phyloP scores from a whole-genome alignment of 2,888 invertebrate species.

The Biston stratarius region DNA sequence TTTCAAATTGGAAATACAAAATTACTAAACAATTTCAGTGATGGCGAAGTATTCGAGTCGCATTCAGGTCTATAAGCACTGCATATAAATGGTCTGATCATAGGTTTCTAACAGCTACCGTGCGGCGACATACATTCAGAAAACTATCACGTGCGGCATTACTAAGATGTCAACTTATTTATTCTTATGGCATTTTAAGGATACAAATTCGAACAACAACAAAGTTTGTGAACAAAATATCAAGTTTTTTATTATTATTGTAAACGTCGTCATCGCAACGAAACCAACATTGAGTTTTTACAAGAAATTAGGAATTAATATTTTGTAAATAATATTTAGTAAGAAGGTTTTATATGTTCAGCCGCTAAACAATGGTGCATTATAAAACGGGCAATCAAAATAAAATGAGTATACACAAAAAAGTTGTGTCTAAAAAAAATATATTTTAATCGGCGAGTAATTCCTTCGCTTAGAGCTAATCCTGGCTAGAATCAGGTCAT shows the following conservation, averaged over 20 bases:
- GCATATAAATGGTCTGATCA: slow-evolving; percentile 76
- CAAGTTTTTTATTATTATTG: slow-evolving; percentile 17
- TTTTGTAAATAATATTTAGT: too few relatives aligned
- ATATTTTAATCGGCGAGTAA: too few relatives aligned
- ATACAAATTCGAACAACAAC: slow-evolving; percentile 46
- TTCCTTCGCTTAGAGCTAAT: too few relatives aligned
- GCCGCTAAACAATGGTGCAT: too few relatives aligned
- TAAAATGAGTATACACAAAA: too few relatives aligned
- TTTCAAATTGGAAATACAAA: slow-evolving; percentile 43
- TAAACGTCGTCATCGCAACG: background rate
- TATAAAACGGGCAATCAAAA: too few relatives aligned
- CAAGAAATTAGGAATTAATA: too few relatives aligned
- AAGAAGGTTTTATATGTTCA: too few relatives aligned
- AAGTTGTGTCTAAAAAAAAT: too few relatives aligned
- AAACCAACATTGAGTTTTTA: too few relatives aligned
- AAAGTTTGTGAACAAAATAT: slow-evolving; percentile 19
- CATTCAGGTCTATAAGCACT: slow-evolving; percentile 61
- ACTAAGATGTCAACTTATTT: slow-evolving; percentile 61
- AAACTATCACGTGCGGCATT: slow-evolving; percentile 73
- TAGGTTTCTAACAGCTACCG: slow-evolving; percentile 69
- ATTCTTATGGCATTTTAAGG: slow-evolving; percentile 54
- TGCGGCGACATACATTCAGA: slow-evolving; percentile 59
- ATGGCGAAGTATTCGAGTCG: slow-evolving; percentile 70
- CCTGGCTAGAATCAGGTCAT: too few relatives aligned
- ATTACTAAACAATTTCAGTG: slow-evolving; percentile 49